These are phyloP conservation scores for Trididemnum miniatum DNA, from an alignment of 23 tunicate genomes.

Conservation along the genomic window DNA sequence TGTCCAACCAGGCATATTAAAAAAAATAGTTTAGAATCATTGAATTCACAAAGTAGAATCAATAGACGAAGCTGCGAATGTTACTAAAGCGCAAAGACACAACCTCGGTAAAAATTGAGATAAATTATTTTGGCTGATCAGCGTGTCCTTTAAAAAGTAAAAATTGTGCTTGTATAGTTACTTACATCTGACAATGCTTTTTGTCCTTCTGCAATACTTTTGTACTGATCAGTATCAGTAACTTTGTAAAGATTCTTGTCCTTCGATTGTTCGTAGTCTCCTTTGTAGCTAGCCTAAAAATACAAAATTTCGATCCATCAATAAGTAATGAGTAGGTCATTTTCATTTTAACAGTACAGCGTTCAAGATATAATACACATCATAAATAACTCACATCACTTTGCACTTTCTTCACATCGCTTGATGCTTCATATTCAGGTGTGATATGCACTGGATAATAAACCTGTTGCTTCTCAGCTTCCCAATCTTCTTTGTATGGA, in stretches of 20 bases:
- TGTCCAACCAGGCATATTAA: no score
- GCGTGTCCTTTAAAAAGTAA: no score
- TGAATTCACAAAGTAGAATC: no score
- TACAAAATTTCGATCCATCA: no score
- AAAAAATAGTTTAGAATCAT: no score
- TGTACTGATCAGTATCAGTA: slow-evolving; percentile 67
- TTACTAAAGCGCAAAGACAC: no score
- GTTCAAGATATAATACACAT: slow-evolving; percentile 88
- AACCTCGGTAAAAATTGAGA: no score
- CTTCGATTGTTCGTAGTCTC: slow-evolving; percentile 2
- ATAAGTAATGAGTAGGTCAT: no score
- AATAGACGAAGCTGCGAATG: no score
- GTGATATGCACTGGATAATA: not conserved
- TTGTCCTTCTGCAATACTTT: slow-evolving; percentile 1
- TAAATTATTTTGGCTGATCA: no score
- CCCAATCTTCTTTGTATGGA: slow-evolving; percentile 85
- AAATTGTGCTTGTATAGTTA: no score
- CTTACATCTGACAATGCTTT: slow-evolving; percentile 8
- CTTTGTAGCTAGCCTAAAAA: slow-evolving; percentile 12
- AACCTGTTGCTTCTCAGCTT: slow-evolving; percentile 28
- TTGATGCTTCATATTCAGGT: not conserved
- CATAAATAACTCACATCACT: slow-evolving; percentile 57
- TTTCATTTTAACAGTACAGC: no score
- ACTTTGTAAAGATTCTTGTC: not conserved
- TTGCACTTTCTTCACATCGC: not conserved